phyloP scores from a whole-genome alignment of 2,113 vertebrate species.

The Paradoxurus hermaphroditus region DNA sequence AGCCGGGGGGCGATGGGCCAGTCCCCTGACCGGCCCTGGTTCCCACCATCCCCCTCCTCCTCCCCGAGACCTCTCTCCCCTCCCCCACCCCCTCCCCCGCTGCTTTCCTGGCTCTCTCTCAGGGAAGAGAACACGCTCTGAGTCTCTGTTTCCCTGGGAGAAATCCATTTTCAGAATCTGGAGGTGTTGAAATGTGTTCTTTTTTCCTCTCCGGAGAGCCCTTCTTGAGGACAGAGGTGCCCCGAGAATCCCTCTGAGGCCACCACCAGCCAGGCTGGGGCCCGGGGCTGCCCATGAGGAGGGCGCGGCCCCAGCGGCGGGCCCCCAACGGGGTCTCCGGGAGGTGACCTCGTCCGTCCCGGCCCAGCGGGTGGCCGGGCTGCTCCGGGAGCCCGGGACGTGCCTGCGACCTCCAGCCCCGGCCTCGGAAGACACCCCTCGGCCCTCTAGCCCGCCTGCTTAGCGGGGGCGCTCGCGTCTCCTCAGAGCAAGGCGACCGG shows the following conservation, averaged over 20 bases:
- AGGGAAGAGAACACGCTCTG: constrained; percentile 46
- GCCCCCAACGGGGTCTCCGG: background rate
- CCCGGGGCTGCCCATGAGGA: fast-evolving
- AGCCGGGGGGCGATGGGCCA: background rate
- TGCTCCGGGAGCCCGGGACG: background rate
- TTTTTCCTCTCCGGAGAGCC: constrained; percentile 70
- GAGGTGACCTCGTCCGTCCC: background rate
- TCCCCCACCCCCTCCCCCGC: background rate
- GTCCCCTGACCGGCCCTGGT: background rate
- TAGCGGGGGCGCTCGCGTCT: too few species aligned
- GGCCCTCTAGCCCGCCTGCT: background rate
- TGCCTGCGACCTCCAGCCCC: background rate
- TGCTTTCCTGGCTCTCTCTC: constrained; percentile 63
- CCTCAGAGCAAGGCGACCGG: background rate
- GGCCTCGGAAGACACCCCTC: background rate
- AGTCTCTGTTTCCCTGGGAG: constrained; percentile 78
- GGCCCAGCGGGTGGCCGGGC: background rate
- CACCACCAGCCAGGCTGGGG: background rate
- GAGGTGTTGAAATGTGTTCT: constrained; percentile 77
- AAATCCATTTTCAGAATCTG: constrained; percentile 80
- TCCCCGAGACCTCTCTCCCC: background rate
- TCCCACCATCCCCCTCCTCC: background rate
- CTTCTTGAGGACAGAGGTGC: constrained; percentile 73
- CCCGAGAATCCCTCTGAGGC: constrained; percentile 45
- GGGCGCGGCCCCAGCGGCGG: background rate